Conservation (phyloP, 2,888 invertebrate genomes). For the Agrochola lota region DNA sequence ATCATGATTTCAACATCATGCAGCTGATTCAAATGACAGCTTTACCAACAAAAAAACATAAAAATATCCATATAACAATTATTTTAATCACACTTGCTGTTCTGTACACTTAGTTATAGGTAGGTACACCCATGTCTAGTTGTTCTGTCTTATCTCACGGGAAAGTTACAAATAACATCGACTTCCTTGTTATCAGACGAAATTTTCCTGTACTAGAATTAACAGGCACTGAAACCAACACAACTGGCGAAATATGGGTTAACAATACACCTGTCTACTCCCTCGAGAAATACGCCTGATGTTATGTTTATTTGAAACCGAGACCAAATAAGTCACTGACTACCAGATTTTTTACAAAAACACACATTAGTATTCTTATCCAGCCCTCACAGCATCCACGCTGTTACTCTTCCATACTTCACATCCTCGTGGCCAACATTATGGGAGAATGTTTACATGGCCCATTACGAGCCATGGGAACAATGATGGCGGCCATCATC, state of each 20-base stretch:
- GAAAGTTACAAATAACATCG: not conserved
- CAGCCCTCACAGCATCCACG: slow-evolving; percentile 23
- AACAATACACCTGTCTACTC: not conserved
- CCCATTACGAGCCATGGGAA: slow-evolving; percentile 68
- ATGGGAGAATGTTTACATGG: slow-evolving; percentile 68
- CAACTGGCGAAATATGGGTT: not conserved
- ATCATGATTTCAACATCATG: not conserved
- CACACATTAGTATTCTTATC: slow-evolving; percentile 36
- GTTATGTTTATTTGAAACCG: not conserved
- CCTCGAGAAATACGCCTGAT: not conserved
- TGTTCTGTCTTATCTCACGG: not conserved
- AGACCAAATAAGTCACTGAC: not conserved
- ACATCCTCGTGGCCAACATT: slow-evolving; percentile 63
- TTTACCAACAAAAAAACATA: too few relatives aligned
- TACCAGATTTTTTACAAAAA: not conserved
- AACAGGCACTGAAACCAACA: too few relatives aligned
- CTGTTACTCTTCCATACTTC: slow-evolving; percentile 56
- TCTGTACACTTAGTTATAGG: not conserved
- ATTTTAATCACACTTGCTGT: not conserved
- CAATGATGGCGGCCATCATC: slow-evolving; percentile 64
- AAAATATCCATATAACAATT: not conserved
- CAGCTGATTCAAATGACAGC: too few relatives aligned
- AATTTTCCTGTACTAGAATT: not conserved
- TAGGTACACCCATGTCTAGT: not conserved
- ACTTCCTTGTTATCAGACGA: not conserved